phyloP scores from a whole-genome alignment of 2,113 vertebrate species.

The Hyaena hyaena region DNA sequence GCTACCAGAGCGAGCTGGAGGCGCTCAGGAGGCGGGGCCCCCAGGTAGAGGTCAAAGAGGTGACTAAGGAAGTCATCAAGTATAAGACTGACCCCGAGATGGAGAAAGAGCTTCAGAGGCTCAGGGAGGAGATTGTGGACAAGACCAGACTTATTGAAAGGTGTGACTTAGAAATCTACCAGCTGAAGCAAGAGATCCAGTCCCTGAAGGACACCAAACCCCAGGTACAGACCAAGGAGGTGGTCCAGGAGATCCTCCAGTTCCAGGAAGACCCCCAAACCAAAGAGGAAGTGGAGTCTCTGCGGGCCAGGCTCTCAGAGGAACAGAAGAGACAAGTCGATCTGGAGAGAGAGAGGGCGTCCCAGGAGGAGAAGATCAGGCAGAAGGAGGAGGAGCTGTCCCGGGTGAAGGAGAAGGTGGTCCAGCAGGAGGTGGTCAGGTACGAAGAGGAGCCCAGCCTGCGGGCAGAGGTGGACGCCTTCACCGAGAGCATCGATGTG shows the following conservation, averaged over 20 bases:
- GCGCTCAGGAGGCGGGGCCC: slow-evolving; percentile 92
- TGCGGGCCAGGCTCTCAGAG: slow-evolving; percentile 91
- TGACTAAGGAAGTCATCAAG: slow-evolving; percentile 97
- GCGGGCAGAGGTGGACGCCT: slow-evolving; percentile 90
- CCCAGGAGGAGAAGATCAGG: slow-evolving; percentile 92
- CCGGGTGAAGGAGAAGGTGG: slow-evolving; percentile 93
- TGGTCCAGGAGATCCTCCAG: slow-evolving; percentile 95
- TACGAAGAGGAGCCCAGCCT: slow-evolving; percentile 93
- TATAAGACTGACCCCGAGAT: slow-evolving; percentile 96
- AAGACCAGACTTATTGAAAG: slow-evolving; percentile 93
- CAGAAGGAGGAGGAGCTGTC: slow-evolving; percentile 93
- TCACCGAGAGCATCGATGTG: slow-evolving; percentile 90
- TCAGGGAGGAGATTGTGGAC: slow-evolving; percentile 96
- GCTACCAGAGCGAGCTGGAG: slow-evolving; percentile 89
- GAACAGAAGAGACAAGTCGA: slow-evolving; percentile 95
- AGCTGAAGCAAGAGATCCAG: slow-evolving; percentile 95
- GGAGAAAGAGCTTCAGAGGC: slow-evolving; percentile 92
- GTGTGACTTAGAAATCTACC: slow-evolving; percentile 94
- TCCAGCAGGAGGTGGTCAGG: slow-evolving; percentile 95
- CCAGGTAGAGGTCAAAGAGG: slow-evolving; percentile 94
- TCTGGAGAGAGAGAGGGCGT: slow-evolving; percentile 89
- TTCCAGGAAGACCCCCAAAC: slow-evolving; percentile 96
- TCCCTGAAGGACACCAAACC: slow-evolving; percentile 94
- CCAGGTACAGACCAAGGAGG: slow-evolving; percentile 95
- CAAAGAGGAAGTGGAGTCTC: slow-evolving; percentile 92